Evolutionary conservation across 1,140 invertebrate genomes (phyloP), one percentile per base, ranked within the genome.

Genomic region (Neodiprion lecontei): DNA sequence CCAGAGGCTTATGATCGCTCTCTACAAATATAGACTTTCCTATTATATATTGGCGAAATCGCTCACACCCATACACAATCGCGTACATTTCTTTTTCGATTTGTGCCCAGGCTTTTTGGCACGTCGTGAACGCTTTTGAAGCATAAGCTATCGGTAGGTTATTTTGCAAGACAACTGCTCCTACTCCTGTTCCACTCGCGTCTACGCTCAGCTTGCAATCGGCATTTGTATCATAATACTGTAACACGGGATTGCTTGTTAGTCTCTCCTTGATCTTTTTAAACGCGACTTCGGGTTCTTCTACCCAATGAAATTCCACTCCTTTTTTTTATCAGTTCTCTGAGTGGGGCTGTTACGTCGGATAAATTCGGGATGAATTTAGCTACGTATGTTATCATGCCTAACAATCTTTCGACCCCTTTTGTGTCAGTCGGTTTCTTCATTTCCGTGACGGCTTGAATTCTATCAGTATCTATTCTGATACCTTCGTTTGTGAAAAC

Each of bases 21-120:
- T 89, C 81, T 7, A 87, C 80, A 9, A 82, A 75, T 49, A 83
- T 72, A 69, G 75, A 74, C 71, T 78, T 71, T 14, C 79, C 83
- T 79, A 78, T 82, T 17, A 85, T 67, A 76, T 81, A 84, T n/a
- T 82, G 77, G 12, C 80, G 70, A 74, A 88, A 89, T 71, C 80
- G 80, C 73, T 81, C 76, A 76, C 75, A 81, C 12, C 75, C 81
- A 78, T 79, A 84, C 67, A 78, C 72, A n/a, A 89, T 82, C 12
- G 83, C 85, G 1, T 86, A 74, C n/a, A 81, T 77, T 76, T 89
- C 86, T 72, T 86, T 89, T 68, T 89, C 86, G 17, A 88, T 88
- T 76, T 87, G 83, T 3, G 82, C 78, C 72, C 88, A 90, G 10
- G 77, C 78, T 69, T 81, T 72, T 78, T 90, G 81, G 68, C 80